These are phyloP conservation scores for Coleophora deauratella DNA, from an alignment of 2,888 invertebrate species.

Conservation along the genomic window DNA sequence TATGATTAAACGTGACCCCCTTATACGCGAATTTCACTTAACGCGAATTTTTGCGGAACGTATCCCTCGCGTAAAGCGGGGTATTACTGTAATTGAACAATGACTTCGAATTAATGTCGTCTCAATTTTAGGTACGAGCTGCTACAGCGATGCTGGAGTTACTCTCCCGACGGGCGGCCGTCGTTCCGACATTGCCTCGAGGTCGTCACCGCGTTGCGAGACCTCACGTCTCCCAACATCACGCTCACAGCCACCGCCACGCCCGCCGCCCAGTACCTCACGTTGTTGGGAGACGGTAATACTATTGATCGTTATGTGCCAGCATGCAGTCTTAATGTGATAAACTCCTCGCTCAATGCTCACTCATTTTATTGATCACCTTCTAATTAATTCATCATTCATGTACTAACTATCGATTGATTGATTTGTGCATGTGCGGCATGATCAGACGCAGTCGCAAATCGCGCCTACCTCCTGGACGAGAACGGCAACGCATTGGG, in stretches of 20 bases:
- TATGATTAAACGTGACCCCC: no score
- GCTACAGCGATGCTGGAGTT: conserved; percentile 93
- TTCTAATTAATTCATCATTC: no score
- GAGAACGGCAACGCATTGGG: conserved; percentile 79
- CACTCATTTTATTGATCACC: no score
- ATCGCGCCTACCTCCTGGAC: conserved; percentile 85
- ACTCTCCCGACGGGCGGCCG: conserved; percentile 86
- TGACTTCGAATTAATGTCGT: no score
- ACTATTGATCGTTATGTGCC: conserved; percentile 13
- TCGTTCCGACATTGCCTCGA: conserved; percentile 88
- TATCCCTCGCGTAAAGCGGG: no score
- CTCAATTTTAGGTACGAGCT: conserved; percentile 89
- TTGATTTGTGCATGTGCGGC: conserved; percentile 50
- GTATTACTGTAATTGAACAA: no score
- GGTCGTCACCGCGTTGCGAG: conserved; percentile 60
- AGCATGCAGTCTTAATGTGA: background rate
- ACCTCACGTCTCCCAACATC: conserved; percentile 46
- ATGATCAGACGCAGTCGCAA: conserved; percentile 81
- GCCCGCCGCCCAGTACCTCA: conserved; percentile 57
- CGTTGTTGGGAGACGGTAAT: conserved; percentile 59
- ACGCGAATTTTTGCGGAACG: no score
- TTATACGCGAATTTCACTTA: no score
- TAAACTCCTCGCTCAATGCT: background rate
- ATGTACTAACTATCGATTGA: no score
- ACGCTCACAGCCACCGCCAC: conserved; percentile 44